These are phyloP conservation scores for Lucilia cuprina DNA, from an alignment of 1,140 invertebrate species.

Conservation along the genomic window DNA sequence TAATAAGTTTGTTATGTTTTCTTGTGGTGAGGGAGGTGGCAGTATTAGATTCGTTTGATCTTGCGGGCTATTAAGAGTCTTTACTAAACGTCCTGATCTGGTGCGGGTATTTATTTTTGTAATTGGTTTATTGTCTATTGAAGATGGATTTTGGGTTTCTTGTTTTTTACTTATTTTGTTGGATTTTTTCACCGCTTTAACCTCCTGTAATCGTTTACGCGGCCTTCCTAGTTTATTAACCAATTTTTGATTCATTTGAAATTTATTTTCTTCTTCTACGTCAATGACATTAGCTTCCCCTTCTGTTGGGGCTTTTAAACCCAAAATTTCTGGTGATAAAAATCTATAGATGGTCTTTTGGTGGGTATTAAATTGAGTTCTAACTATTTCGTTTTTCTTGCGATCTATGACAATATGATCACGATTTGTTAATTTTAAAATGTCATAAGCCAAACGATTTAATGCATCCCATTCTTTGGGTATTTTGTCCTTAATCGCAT, in stretches of 20 bases:
- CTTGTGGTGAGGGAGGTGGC: neutral
- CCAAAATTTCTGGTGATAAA: constrained; percentile 48
- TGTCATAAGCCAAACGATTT: constrained; percentile 51
- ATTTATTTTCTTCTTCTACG: neutral
- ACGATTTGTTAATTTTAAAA: constrained; percentile 47
- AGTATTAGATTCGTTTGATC: neutral
- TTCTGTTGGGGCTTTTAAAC: constrained; percentile 40
- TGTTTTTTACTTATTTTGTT: neutral
- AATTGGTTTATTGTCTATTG: neutral
- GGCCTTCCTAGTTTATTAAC: neutral
- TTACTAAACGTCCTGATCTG: constrained; percentile 28
- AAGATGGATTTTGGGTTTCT: neutral
- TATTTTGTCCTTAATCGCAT: neutral
- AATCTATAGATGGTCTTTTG: constrained; percentile 58
- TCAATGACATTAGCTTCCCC: neutral
- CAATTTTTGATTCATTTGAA: neutral
- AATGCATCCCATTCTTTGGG: constrained; percentile 44
- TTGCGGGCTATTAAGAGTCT: neutral
- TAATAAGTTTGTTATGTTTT: constrained; percentile 15
- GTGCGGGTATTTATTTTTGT: constrained; percentile 24
- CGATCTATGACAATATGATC: constrained; percentile 59
- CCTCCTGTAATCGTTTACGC: neutral
- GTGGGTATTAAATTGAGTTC: constrained; percentile 47
- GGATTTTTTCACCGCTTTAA: neutral
- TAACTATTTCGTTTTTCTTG: constrained; percentile 53